Evolutionary conservation across 2,888 invertebrate species (phyloP).

Genomic region (Drosophila limbata): DNA sequence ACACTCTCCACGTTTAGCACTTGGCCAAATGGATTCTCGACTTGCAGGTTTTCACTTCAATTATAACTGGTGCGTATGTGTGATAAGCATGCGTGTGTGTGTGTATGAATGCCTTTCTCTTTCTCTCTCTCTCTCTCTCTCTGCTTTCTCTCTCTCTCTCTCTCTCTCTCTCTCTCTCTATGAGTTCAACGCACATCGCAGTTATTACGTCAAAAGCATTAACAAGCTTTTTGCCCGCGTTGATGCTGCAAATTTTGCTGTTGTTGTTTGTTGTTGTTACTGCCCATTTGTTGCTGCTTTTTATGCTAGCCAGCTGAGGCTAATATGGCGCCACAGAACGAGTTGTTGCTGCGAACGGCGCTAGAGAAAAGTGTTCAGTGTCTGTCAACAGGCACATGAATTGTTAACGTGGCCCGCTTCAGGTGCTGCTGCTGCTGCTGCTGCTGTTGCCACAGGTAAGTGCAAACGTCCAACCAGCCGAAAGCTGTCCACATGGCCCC

Average conservation of each 20-base stretch:
- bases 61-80: conserved; percentile 42
- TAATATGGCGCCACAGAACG: conserved; percentile 25
- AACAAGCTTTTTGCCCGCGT: conserved; percentile 4
- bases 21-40: conserved; percentile 20
- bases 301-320: conserved; percentile 30
- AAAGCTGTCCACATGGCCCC: conserved; percentile 44
- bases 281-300: conserved; percentile 15
- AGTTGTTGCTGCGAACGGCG: conserved; percentile 15
- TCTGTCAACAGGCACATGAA: conserved; percentile 65
- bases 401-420: conserved; percentile 45
- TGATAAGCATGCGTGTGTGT: conserved; percentile 10
- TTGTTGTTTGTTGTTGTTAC: conserved; percentile 1
- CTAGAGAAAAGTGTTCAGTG: conserved; percentile 40
- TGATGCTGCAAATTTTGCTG: conserved; percentile 20
- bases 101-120: conserved; percentile 13
- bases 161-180: background rate
- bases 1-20: conserved; percentile 11
- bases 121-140: background rate
- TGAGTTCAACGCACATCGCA: conserved; percentile 24
- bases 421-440: conserved; percentile 3
- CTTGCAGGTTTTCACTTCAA: conserved; percentile 66
- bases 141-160: background rate
- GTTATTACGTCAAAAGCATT: conserved; percentile 36
- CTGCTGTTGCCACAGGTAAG: conserved; percentile 54
- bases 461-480: conserved; percentile 32